Conservation (phyloP, 2,888 invertebrate species). For the Spodoptera exigua region DNA sequence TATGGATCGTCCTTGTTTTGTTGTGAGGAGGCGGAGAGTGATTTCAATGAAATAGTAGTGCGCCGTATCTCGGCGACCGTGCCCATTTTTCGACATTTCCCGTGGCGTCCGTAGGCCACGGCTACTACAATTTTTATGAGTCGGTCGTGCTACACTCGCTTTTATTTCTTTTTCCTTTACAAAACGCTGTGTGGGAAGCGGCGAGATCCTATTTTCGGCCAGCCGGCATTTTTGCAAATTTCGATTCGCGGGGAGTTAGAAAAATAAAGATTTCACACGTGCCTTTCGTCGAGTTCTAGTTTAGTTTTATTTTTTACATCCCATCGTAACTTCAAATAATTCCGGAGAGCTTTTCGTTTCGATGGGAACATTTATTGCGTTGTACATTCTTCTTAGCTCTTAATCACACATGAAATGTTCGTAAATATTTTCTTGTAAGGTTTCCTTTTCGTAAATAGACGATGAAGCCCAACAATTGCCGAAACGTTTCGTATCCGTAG, state of each 20-base stretch:
- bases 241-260: conserved; percentile 69
- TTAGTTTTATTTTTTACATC: conserved; percentile 46
- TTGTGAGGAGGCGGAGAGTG: conserved; percentile 36
- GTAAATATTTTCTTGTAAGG: conserved; percentile 38
- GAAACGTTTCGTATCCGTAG: conserved; percentile 32
- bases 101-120: conserved; percentile 62
- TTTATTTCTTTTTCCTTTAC: conserved; percentile 70
- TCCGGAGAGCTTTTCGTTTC: conserved; percentile 45
- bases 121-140: conserved; percentile 83
- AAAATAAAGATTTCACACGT: conserved; percentile 75
- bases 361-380: conserved; percentile 42
- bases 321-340: conserved; percentile 53
- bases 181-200: conserved; percentile 72
- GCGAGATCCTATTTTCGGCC: conserved; percentile 77
- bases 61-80: conserved; percentile 50
- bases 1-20: conserved; percentile 35
- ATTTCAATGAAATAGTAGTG: conserved; percentile 49
- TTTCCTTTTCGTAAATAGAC: conserved; percentile 33
- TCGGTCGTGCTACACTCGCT: conserved; percentile 63
- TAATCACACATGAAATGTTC: conserved; percentile 45
- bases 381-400: conserved; percentile 46
- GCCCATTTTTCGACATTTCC: conserved; percentile 71
- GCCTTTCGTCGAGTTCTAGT: conserved; percentile 50
- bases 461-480: conserved; percentile 38
- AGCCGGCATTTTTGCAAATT: conserved; percentile 77